A percentile compares a stretch with the other conserved stretches of the same genome.
Conservation (phyloP, 1,140 invertebrate species). For the Gryon sp. region DNA sequence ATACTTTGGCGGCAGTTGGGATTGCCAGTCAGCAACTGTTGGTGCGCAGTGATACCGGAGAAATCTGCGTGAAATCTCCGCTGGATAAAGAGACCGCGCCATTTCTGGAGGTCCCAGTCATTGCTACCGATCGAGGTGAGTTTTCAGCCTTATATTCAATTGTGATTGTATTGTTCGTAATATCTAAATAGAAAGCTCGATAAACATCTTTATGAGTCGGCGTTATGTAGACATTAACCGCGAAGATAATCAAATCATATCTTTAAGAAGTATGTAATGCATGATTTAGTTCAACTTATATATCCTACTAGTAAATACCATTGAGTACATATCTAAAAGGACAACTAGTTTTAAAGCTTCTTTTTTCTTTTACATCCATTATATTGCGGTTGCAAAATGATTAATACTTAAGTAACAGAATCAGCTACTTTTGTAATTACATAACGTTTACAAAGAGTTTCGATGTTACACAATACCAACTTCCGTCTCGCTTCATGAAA, state of each 20-base stretch:
- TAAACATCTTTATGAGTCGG: conserved; percentile 32
- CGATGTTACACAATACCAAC: conserved; percentile 42
- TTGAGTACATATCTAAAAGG: not conserved
- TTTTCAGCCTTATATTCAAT: no score
- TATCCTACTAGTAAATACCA: conserved; percentile 16
- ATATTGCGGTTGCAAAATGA: conserved; percentile 15
- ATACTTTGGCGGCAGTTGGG: conserved; percentile 89
- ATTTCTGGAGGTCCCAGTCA: conserved; percentile 94
- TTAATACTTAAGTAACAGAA: conserved; percentile 10
- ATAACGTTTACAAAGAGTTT: conserved; percentile 11
- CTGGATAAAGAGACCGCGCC: conserved; percentile 93
- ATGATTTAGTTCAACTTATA: conserved; percentile 19
- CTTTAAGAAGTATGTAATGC: conserved; percentile 34
- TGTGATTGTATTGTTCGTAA: conserved; percentile 28
- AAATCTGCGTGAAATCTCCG: conserved; percentile 90
- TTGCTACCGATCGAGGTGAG: conserved; percentile 96
- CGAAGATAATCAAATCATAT: conserved; percentile 26
- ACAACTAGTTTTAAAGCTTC: conserved; percentile 18
- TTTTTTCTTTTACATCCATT: conserved; percentile 8
- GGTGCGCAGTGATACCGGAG: conserved; percentile 90
- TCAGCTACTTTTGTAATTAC: conserved; percentile 20
- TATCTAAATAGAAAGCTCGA: conserved; percentile 26
- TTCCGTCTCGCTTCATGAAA: conserved; percentile 55
- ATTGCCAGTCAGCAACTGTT: conserved; percentile 86
- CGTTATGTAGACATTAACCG: conserved; percentile 33